phyloP scores from a whole-genome alignment of 37 sponge, comb jelly and placozoan genomes.

The Chondrosia reniformis region DNA sequence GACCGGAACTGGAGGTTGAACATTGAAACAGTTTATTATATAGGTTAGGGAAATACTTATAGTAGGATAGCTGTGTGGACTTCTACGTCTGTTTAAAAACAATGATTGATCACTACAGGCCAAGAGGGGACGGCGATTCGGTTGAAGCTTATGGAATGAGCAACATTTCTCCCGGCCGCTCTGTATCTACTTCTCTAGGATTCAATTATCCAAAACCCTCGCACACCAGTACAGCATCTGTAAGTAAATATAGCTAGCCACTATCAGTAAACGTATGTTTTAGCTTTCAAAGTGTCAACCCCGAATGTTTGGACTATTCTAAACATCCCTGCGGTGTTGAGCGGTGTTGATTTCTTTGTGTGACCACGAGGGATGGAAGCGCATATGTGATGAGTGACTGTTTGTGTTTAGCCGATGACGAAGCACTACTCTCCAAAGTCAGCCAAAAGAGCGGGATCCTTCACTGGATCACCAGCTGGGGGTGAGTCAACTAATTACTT shows the following conservation, averaged over 20 bases:
- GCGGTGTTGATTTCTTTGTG: too few species aligned
- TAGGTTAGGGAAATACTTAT: too few species aligned
- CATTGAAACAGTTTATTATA: too few species aligned
- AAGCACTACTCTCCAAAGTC: conserved; percentile 19
- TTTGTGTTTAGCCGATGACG: background rate
- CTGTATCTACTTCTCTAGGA: background rate
- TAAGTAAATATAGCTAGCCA: background rate
- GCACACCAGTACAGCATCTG: background rate
- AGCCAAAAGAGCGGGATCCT: conserved; percentile 2
- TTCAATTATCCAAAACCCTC: background rate
- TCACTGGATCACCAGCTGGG: conserved; percentile 13
- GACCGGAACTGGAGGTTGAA: too few species aligned
- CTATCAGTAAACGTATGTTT: background rate
- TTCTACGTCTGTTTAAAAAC: too few species aligned
- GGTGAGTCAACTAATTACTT: too few species aligned
- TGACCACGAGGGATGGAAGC: too few species aligned
- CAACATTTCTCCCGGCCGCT: background rate
- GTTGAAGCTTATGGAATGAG: background rate
- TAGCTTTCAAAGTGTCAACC: background rate
- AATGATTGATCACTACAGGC: background rate
- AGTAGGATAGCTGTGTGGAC: too few species aligned
- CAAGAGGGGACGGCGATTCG: background rate
- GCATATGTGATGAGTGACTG: too few species aligned
- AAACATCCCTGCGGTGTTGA: too few species aligned
- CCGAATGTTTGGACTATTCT: background rate